Percentiles rank a stretch among this genome's conserved stretches.
These are phyloP conservation scores for Peromyscus melanophrys DNA, from an alignment of 2,797 vertebrate species.

Conservation along the genomic window DNA sequence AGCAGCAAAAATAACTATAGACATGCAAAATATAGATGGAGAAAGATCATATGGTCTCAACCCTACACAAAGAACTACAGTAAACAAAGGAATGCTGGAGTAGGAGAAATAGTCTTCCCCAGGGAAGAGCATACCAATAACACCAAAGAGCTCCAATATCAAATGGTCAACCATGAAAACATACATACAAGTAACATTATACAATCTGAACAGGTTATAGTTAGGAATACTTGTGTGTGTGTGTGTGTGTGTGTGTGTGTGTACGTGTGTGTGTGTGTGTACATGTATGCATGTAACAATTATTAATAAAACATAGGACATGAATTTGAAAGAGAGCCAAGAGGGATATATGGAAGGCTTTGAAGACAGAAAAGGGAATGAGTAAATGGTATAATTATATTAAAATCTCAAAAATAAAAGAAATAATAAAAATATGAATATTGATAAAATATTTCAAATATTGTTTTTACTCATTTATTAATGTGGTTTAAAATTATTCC, in stretches of 20 bases:
- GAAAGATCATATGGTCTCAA: background rate
- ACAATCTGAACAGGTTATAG: background rate
- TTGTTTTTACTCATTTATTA: conserved; percentile 44
- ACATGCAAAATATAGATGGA: background rate
- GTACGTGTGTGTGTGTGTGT: background rate
- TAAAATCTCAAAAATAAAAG: background rate
- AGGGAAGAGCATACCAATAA: no score
- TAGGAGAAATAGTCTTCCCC: background rate
- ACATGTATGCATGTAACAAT: background rate
- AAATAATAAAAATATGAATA: background rate
- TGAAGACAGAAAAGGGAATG: background rate
- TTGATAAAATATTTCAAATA: background rate
- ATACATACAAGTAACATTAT: background rate
- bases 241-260: background rate
- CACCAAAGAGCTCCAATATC: background rate
- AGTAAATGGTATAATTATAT: background rate
- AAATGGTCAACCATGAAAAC: background rate
- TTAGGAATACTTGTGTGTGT: background rate
- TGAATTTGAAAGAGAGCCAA: background rate
- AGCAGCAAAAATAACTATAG: background rate
- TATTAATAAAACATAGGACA: background rate
- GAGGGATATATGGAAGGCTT: background rate
- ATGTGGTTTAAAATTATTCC: conserved; percentile 58
- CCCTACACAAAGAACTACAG: background rate
- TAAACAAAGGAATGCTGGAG: background rate